phyloP scores from a whole-genome alignment of 1,140 invertebrate species.

The Sipha flava region DNA sequence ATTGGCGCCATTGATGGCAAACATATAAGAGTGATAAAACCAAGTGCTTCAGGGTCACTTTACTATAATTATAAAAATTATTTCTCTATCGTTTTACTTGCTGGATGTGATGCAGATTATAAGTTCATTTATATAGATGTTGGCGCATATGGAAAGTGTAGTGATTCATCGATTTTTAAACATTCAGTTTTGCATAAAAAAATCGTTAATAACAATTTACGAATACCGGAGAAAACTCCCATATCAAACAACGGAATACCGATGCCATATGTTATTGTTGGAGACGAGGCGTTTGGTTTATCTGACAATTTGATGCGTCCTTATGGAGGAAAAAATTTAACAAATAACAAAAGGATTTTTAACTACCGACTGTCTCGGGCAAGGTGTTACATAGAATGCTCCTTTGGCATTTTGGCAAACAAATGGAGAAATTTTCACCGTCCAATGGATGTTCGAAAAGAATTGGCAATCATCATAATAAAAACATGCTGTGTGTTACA shows the following conservation, averaged over 20 bases:
- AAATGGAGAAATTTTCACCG: constrained; percentile 36
- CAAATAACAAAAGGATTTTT: constrained; percentile 40
- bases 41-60: constrained; percentile 31
- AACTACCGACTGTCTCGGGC: constrained; percentile 42
- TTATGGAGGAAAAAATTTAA: constrained; percentile 26
- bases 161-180: constrained; percentile 25
- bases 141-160: constrained; percentile 33
- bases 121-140: constrained; percentile 17
- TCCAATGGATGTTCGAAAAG: constrained; percentile 36
- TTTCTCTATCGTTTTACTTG: constrained; percentile 29
- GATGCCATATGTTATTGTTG: constrained; percentile 22
- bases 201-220: neutral
- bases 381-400: constrained; percentile 43
- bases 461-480: constrained; percentile 36
- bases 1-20: constrained; percentile 25
- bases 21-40: constrained; percentile 17
- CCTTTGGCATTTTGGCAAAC: constrained; percentile 43
- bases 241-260: constrained; percentile 35
- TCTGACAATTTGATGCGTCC: constrained; percentile 42
- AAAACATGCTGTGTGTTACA: constrained; percentile 36
- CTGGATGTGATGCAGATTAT: constrained; percentile 31
- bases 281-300: too few species aligned
- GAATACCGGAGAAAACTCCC: neutral
- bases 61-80: constrained; percentile 35
- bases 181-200: too few species aligned